A percentile compares a stretch with the other conserved stretches of the same genome.
phyloP scores from a whole-genome alignment of 2,888 invertebrate species.

The Philaethria dido region DNA sequence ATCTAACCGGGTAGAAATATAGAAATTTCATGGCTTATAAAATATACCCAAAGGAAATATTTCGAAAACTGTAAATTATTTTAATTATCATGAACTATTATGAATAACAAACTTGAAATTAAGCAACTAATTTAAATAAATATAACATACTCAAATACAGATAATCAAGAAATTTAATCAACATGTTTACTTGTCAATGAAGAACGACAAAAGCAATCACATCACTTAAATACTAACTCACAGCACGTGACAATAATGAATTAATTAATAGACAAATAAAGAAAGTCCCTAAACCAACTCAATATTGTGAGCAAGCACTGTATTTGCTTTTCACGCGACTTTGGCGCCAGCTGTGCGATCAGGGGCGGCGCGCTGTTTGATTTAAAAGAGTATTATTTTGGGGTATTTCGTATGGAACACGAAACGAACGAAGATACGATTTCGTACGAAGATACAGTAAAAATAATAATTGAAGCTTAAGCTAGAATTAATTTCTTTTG shows the following conservation, averaged over 20 bases:
- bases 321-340: slow-evolving; percentile 59
- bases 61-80: too few species aligned
- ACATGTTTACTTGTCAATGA: slow-evolving; percentile 5
- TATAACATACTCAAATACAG: neutral
- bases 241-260: slow-evolving; percentile 37
- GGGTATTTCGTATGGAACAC: slow-evolving; percentile 3
- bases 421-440: too few species aligned
- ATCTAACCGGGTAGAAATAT: too few species aligned
- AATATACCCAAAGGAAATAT: too few species aligned
- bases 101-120: too few species aligned
- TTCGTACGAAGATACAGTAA: slow-evolving; percentile 3
- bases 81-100: too few species aligned
- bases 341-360: slow-evolving; percentile 64
- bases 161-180: neutral
- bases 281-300: slow-evolving; percentile 46
- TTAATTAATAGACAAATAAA: slow-evolving; percentile 47
- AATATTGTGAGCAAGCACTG: slow-evolving; percentile 61
- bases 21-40: too few species aligned
- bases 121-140: neutral
- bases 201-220: slow-evolving; percentile 6
- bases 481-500: too few species aligned
- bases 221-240: neutral
- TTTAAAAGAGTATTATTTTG: slow-evolving; percentile 20
- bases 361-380: slow-evolving; percentile 48
- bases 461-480: too few species aligned